Conservation (phyloP, 2,888 invertebrate genomes). For the Congeria kusceri region DNA sequence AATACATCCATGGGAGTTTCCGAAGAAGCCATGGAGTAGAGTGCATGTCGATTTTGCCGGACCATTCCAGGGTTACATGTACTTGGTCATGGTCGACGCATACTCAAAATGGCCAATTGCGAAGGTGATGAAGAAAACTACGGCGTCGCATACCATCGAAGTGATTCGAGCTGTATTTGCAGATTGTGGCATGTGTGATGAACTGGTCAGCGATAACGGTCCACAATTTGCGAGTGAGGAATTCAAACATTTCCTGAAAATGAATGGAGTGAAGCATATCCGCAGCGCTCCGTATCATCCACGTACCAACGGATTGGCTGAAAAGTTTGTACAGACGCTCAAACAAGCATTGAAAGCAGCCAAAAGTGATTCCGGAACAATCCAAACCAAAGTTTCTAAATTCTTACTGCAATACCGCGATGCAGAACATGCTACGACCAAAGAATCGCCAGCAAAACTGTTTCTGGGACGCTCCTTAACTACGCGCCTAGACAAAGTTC, state of each 20-base stretch:
- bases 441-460: conserved; percentile 16
- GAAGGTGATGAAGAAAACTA: conserved; percentile 49
- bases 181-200: conserved; percentile 47
- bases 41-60: conserved; percentile 85
- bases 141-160: conserved; percentile 49
- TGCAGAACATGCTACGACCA: conserved; percentile 2
- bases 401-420: conserved; percentile 17
- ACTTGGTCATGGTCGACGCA: conserved; percentile 84
- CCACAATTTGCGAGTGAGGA: conserved; percentile 57
- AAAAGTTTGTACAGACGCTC: conserved; percentile 62
- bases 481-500: conserved; percentile 21
- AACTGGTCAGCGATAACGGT: too few relatives aligned
- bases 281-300: conserved; percentile 61
- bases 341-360: conserved; percentile 56
- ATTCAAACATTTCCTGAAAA: conserved; percentile 46
- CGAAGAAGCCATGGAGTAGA: conserved; percentile 80
- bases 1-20: conserved; percentile 74
- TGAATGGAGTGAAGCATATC: conserved; percentile 58
- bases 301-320: conserved; percentile 61
- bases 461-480: conserved; percentile 58
- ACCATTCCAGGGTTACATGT: conserved; percentile 76
- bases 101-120: conserved; percentile 85
- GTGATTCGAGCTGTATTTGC: conserved; percentile 57
- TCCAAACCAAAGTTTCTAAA: conserved; percentile 19
- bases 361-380: conserved; percentile 1